Evolutionary conservation across 53 echinoderm and acorn worm species (phyloP).

Genomic region (Echinometra lucunter): DNA sequence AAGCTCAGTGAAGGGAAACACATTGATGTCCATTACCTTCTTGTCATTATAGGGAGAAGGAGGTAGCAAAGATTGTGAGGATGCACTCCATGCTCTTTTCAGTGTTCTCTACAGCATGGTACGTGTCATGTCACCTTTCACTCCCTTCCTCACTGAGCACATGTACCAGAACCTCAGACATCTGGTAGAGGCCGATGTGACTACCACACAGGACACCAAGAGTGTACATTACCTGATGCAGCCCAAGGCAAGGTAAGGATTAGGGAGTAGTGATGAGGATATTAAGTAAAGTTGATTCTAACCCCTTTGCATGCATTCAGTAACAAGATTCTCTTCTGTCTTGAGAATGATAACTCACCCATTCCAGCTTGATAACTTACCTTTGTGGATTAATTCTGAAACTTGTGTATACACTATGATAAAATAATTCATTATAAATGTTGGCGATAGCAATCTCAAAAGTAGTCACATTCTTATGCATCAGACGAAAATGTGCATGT

Average conservation of each 20-base stretch:
- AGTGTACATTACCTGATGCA: conserved; percentile 97
- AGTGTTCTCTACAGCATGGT: conserved; percentile 96
- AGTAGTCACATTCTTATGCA: neutral
- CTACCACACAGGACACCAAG: conserved; percentile 79
- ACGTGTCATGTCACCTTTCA: conserved; percentile 97
- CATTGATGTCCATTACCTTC: neutral
- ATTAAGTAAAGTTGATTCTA: neutral
- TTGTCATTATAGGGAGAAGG: conserved; percentile 81
- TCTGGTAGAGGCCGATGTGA: conserved; percentile 75
- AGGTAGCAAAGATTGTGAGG: conserved; percentile 87
- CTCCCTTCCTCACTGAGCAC: conserved; percentile 97
- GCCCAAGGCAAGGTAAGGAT: conserved; percentile 89
- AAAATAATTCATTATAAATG: neutral
- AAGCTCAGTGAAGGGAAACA: neutral
- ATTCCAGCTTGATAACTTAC: neutral
- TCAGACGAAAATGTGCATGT: neutral
- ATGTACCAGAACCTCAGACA: conserved; percentile 98
- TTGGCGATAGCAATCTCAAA: neutral
- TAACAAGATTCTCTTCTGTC: too few relatives aligned
- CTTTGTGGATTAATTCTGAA: neutral
- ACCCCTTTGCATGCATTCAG: too few relatives aligned
- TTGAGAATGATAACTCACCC: neutral
- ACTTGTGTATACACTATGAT: neutral
- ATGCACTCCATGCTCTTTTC: conserved; percentile 91
- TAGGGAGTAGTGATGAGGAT: too few relatives aligned